Percentiles rank a stretch among this genome's conserved stretches.
Evolutionary conservation across 2,888 invertebrate genomes (phyloP).

Genomic region (Dysmachus trigonus): DNA sequence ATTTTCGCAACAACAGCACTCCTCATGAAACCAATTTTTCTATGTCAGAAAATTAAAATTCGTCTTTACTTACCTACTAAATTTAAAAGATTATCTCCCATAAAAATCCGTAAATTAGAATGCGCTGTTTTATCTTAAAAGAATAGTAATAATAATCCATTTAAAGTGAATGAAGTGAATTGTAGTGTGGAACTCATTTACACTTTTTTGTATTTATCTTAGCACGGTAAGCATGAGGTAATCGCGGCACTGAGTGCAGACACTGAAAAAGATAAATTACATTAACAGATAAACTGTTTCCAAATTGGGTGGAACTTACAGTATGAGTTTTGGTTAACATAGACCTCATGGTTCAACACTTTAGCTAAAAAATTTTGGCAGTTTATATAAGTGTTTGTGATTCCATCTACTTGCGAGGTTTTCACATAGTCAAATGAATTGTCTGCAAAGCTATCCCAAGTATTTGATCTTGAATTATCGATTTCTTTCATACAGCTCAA

Average conservation of each 20-base stretch:
- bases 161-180: background rate
- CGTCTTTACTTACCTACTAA: background rate
- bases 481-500: slow-evolving; percentile 54
- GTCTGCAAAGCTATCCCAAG: background rate
- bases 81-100: background rate
- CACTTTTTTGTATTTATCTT: slow-evolving; percentile 24
- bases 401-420: slow-evolving; percentile 57
- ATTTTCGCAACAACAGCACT: no score
- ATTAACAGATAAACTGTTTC: background rate
- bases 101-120: background rate
- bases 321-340: slow-evolving; percentile 55
- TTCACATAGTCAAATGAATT: background rate
- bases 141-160: background rate
- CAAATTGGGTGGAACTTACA: slow-evolving; percentile 53
- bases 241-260: slow-evolving; percentile 58
- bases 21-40: no score
- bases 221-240: slow-evolving; percentile 59
- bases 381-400: slow-evolving; percentile 61
- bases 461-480: slow-evolving; percentile 37
- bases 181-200: background rate
- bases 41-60: background rate
- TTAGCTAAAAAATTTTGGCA: slow-evolving; percentile 61
- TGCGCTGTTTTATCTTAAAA: background rate
- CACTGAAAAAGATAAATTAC: slow-evolving; percentile 54
- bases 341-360: slow-evolving; percentile 58